Base-by-base conservation (phyloP, 1,140 invertebrate species). In the Oedothorax gibbosus region DNA sequence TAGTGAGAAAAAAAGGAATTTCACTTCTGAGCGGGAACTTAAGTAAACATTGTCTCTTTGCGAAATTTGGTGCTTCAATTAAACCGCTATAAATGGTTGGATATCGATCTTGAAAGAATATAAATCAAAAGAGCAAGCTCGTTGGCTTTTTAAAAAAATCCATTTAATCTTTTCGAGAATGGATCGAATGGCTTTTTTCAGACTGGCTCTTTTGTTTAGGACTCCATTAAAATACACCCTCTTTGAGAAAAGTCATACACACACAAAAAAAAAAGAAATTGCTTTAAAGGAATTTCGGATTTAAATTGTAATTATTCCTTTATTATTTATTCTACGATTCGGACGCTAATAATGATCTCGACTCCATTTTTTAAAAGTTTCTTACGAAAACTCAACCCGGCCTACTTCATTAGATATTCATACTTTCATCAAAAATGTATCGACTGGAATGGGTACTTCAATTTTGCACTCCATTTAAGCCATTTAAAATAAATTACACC, bases 51-150 rank as follows among this genome's bases (percentile, higher is more conserved):
- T n/a, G n/a, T n/a, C 64, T 76, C 21, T 76, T 76, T 51, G 21
- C 35, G 51, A 54, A 64, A 15, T 78, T 66, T 78, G 10, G 35
- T 78, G 50, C 76, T 56, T 76, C 76, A 78, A 78, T 78, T 78
- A 66, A 78, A 78, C 76, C 76, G n/a, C 76, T 78, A n/a, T n/a
- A 78, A 78, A 66, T 78, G n/a, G 50, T 20, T 53, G 15, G 15
- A 35, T 78, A 78, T 78, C 21, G 64, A 78, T 66, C 35, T 64
- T 18, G 12, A 8, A 53, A n/a, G n/a, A 54, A 15, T 20, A 73
- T 21, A 50, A 21, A 12, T n/a, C 11, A 54, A 12, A 11, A 35
- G 57, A 35, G 54, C 53, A 73, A 73, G 54, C 71, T 20, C 54
- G 57, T 56, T 54, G 51, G 51, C n/a, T n/a, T n/a, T n/a, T 57